These are phyloP conservation scores for Samia ricini DNA, from an alignment of 1,140 invertebrate species.

Conservation along the genomic window DNA sequence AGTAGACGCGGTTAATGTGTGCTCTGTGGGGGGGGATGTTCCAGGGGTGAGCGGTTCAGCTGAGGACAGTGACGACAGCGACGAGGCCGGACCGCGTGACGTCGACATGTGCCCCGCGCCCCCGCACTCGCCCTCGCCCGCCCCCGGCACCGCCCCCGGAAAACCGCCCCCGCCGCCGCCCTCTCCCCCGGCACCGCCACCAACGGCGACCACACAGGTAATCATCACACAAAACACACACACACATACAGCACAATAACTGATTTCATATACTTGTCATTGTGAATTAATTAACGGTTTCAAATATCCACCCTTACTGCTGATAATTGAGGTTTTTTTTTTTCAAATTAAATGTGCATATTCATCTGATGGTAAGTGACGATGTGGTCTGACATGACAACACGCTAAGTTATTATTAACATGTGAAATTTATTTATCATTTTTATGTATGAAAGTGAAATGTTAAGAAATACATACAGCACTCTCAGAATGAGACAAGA, in stretches of 20 bases:
- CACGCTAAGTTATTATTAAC: too few relatives aligned
- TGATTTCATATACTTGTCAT: too few relatives aligned
- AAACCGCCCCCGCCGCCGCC: slow-evolving; percentile 38
- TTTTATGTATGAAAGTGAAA: too few relatives aligned
- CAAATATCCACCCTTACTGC: too few relatives aligned
- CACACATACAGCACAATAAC: neutral
- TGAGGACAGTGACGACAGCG: slow-evolving; percentile 19
- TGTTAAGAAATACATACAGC: too few relatives aligned
- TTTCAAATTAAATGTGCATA: too few relatives aligned
- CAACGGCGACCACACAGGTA: slow-evolving; percentile 2
- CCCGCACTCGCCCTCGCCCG: slow-evolving; percentile 33
- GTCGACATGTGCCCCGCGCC: slow-evolving; percentile 46
- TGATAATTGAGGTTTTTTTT: too few relatives aligned
- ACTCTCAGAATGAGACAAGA: too few relatives aligned
- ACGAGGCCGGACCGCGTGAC: slow-evolving; percentile 29
- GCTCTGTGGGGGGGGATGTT: too few relatives aligned
- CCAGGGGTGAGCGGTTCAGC: slow-evolving; percentile 34
- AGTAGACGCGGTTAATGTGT: neutral
- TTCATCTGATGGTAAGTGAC: too few relatives aligned
- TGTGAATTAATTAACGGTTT: too few relatives aligned
- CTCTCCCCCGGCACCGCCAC: neutral
- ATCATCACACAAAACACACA: neutral
- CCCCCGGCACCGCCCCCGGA: slow-evolving; percentile 14
- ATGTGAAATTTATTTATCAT: too few relatives aligned
- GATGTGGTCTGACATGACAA: slow-evolving; percentile 12